Evolutionary conservation across 2,888 invertebrate species (phyloP).

Genomic region (Lycaena phlaeas): DNA sequence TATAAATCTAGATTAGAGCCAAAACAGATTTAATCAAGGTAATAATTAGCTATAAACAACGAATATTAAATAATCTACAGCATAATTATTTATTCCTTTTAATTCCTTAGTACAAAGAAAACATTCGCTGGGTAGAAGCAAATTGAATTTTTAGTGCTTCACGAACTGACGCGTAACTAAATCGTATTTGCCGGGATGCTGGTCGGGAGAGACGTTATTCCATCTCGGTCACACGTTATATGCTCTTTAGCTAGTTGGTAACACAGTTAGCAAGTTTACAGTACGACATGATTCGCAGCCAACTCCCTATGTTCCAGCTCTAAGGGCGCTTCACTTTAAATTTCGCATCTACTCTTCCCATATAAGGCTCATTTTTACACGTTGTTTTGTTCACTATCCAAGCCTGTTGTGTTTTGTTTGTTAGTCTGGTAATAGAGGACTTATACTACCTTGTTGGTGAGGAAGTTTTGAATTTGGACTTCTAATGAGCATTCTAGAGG

Average conservation of each 20-base stretch:
- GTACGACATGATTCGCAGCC: conserved; percentile 16
- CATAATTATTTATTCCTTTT: no score
- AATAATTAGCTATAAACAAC: no score
- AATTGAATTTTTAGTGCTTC: conserved; percentile 27
- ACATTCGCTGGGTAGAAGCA: conserved; percentile 19
- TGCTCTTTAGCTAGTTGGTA: conserved; percentile 45
- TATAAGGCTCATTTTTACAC: neutral
- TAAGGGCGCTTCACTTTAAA: neutral
- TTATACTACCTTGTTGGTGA: conserved; percentile 9
- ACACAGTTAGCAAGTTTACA: conserved; percentile 38
- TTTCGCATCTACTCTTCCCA: neutral
- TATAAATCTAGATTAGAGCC: no score
- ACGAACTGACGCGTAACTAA: conserved; percentile 11
- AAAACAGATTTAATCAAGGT: no score
- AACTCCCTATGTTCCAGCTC: conserved; percentile 4
- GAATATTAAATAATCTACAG: no score
- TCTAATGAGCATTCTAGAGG: conserved; percentile 21
- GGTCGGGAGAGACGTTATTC: conserved; percentile 31
- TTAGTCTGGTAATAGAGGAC: conserved; percentile 4
- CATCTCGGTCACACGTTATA: conserved; percentile 37
- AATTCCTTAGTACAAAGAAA: neutral
- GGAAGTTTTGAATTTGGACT: conserved; percentile 19
- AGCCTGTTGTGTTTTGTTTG: conserved; percentile 2
- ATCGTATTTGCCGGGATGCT: conserved; percentile 21
- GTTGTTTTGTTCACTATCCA: neutral